A percentile compares a stretch with the other conserved stretches of the same genome.
These are phyloP conservation scores for Engystomops pustulosus DNA, from an alignment of 2,113 vertebrate species.

Conservation along the genomic window DNA sequence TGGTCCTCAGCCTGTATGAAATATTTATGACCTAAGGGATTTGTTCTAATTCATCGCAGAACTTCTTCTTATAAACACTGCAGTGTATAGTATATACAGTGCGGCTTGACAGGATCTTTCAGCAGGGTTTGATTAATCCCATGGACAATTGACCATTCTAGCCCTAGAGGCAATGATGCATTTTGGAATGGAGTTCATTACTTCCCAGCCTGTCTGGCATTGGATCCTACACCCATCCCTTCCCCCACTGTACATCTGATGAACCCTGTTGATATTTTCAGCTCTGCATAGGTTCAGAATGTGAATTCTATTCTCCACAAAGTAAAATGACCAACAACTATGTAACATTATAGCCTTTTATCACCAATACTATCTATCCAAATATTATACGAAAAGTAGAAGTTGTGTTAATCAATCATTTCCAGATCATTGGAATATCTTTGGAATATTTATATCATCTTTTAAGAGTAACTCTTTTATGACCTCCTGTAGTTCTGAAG, in stretches of 20 bases:
- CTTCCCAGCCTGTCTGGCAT: conserved; percentile 47
- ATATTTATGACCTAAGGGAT: not conserved
- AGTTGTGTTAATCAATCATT: no score
- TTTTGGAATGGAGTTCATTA: conserved; percentile 46
- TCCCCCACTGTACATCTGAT: conserved; percentile 45
- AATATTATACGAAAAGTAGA: no score
- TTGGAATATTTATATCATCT: no score
- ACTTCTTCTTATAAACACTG: conserved; percentile 4
- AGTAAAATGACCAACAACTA: no score
- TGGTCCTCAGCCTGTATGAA: not conserved
- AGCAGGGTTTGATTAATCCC: conserved; percentile 23
- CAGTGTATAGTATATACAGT: not conserved
- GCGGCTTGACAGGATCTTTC: conserved; percentile 32
- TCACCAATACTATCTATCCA: no score
- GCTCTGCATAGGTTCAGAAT: not conserved
- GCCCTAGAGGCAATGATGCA: conserved; percentile 25
- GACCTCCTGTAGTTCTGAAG: no score
- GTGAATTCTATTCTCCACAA: not conserved
- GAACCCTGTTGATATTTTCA: conserved; percentile 13
- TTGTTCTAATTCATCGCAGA: not conserved
- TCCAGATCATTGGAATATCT: no score
- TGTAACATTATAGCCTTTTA: no score
- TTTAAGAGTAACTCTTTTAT: no score
- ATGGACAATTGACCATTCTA: conserved; percentile 32
- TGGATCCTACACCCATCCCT: conserved; percentile 23